Evolutionary conservation across 2,113 vertebrate genomes (phyloP), one percentile per base, ranked within the genome.

Genomic region (Oncorhynchus mykiss): DNA sequence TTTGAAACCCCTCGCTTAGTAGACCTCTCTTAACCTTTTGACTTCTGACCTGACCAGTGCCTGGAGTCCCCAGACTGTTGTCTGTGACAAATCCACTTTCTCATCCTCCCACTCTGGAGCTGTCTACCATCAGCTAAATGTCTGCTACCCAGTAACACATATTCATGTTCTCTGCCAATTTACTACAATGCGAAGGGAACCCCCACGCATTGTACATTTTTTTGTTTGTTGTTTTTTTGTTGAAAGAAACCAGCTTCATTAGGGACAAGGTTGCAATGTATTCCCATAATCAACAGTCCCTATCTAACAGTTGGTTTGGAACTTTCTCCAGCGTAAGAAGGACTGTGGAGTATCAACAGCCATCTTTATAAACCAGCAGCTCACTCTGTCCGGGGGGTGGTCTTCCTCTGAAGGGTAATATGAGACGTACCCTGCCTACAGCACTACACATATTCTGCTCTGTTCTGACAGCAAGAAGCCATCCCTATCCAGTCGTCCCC

Each of bases 1-100:
- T 54, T 54, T 16, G 51, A 54, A 94, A 86, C 79, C 76, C 54
- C 51, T 81, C 48, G 27, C 34, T 25, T 39, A n/a, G 72, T 81
- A 67, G 39, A 11, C 9, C 39, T 45, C 8, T 45, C 39, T 45
- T 11, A 45, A 45, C 39, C 72, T 2, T 54, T 81, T 64, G 20
- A 66, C 87, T 51, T 3, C 1, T 71, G 60, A 72, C 22, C 80
- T 24, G 70, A 84, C 74, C 86, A 80, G 74, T 81, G 80, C 16
- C 51, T 9, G 8, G 39, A 45, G 20, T 57, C 13, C 54, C 20
- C 69, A 60, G 74, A 80, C 76, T 24, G 34, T 68, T 5, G 57
- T 49, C 27, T 27, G 67, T 57, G 16, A 67, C 16, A 25, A n/a
- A 51, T 60, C 9, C 78, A 29, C 71, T 9, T 49, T 82, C 27